Conservation (phyloP, 1,140 invertebrate genomes). For the Protaetia brevitarsis region DNA sequence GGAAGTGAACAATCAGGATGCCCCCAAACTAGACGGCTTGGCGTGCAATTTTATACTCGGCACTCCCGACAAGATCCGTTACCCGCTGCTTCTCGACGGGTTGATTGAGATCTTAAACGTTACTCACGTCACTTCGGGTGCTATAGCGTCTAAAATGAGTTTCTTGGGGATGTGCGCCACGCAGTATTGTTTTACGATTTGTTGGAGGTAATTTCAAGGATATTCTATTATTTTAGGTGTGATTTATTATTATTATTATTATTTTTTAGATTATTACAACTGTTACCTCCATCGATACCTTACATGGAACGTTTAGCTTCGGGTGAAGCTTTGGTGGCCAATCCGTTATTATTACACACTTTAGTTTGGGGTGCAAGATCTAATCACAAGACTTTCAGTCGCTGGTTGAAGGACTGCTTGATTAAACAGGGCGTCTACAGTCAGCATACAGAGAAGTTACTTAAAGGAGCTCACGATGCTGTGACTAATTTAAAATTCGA, state of each 20-base stretch:
- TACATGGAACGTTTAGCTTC: constrained; percentile 77
- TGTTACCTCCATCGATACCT: constrained; percentile 82
- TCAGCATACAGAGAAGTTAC: constrained; percentile 72
- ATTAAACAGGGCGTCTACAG: constrained; percentile 87
- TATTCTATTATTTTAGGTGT: background rate
- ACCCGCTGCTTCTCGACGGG: constrained; percentile 81
- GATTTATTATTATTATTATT: background rate
- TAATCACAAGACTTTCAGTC: constrained; percentile 67
- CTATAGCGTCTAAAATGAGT: constrained; percentile 55
- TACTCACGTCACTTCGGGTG: constrained; percentile 56
- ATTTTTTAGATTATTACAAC: constrained; percentile 61
- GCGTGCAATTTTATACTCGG: constrained; percentile 91
- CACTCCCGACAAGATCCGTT: constrained; percentile 85
- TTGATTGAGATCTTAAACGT: constrained; percentile 76
- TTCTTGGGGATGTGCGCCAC: constrained; percentile 74
- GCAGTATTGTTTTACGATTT: constrained; percentile 87
- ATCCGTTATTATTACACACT: constrained; percentile 64
- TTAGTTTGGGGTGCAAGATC: constrained; percentile 71
- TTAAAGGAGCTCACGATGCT: constrained; percentile 66
- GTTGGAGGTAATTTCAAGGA: constrained; percentile 67
- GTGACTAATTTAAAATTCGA: constrained; percentile 68
- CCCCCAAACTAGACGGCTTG: constrained; percentile 87
- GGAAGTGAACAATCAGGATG: constrained; percentile 76
- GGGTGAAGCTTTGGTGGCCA: constrained; percentile 56
- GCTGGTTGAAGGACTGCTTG: constrained; percentile 77